Conservation (phyloP, 2,888 invertebrate species). For the Caenorhabditis sp. region DNA sequence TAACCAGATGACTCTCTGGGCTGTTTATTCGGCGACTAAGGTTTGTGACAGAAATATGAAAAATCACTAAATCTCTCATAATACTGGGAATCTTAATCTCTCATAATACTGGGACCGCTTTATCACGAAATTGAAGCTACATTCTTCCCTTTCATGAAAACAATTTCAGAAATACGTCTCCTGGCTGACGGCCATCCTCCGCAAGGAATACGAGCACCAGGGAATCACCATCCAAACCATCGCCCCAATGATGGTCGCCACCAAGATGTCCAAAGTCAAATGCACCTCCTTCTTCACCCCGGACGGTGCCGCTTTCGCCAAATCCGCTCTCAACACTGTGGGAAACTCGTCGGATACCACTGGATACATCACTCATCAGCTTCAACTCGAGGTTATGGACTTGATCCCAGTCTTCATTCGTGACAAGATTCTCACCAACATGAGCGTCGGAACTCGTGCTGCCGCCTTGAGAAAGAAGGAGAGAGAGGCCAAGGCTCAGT, state of each 20-base stretch:
- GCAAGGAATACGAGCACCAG: slow-evolving; percentile 83
- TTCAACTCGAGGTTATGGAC: slow-evolving; percentile 74
- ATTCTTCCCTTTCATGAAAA: background rate
- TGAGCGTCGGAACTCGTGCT: slow-evolving; percentile 76
- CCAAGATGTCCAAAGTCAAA: slow-evolving; percentile 79
- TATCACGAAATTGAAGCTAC: no score
- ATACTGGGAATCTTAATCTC: no score
- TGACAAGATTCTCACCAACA: slow-evolving; percentile 72
- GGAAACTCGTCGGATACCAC: slow-evolving; percentile 79
- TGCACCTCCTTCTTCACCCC: slow-evolving; percentile 77
- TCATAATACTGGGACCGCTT: no score
- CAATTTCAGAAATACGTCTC: slow-evolving; percentile 82
- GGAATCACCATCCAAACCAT: slow-evolving; percentile 84
- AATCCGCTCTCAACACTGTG: slow-evolving; percentile 76
- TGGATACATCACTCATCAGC: slow-evolving; percentile 78
- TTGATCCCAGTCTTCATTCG: slow-evolving; percentile 73
- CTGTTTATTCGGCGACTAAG: slow-evolving; percentile 93
- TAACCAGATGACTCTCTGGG: slow-evolving; percentile 87
- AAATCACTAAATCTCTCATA: no score
- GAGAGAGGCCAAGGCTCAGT: slow-evolving; percentile 72
- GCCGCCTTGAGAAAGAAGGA: slow-evolving; percentile 78
- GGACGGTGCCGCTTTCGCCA: slow-evolving; percentile 71
- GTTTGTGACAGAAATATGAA: no score
- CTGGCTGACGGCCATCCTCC: slow-evolving; percentile 82
- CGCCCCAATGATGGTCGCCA: slow-evolving; percentile 81